These are phyloP conservation scores for Diplogasteroides magnus DNA, from an alignment of 1,140 invertebrate genomes.

Conservation along the genomic window DNA sequence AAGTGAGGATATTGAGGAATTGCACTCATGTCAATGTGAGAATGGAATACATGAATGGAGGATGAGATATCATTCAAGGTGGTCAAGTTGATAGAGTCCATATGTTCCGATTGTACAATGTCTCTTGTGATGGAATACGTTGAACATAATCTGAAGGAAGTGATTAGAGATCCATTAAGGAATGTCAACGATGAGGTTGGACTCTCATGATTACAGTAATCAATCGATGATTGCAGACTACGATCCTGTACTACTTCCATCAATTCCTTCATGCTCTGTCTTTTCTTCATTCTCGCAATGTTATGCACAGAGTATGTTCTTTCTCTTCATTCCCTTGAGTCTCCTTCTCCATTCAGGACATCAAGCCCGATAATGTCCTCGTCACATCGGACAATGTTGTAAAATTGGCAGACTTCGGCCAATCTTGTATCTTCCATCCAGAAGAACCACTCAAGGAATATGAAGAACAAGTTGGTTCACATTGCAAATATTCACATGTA, in stretches of 20 bases:
- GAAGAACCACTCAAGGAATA: neutral
- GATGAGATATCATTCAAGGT: neutral
- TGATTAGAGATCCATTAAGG: neutral
- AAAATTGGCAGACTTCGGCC: neutral
- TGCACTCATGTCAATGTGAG: neutral
- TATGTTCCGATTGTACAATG: neutral
- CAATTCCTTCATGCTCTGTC: neutral
- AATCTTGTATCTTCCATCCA: neutral
- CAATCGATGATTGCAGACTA: neutral
- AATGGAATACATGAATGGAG: neutral
- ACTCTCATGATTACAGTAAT: neutral
- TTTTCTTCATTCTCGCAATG: neutral
- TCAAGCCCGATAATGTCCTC: neutral
- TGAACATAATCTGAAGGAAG: neutral
- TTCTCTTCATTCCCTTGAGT: neutral
- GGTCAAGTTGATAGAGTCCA: neutral
- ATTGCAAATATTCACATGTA: neutral
- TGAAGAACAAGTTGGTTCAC: neutral
- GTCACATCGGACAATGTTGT: neutral
- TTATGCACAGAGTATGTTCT: neutral
- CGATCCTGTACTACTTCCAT: neutral
- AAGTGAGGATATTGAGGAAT: neutral
- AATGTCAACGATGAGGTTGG: neutral
- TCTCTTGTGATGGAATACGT: neutral
- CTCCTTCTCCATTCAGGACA: neutral